Percentiles rank a stretch among this genome's conserved stretches.
These are phyloP conservation scores for Strigamia maritima DNA, from an alignment of 2,888 invertebrate genomes.

Conservation along the genomic window DNA sequence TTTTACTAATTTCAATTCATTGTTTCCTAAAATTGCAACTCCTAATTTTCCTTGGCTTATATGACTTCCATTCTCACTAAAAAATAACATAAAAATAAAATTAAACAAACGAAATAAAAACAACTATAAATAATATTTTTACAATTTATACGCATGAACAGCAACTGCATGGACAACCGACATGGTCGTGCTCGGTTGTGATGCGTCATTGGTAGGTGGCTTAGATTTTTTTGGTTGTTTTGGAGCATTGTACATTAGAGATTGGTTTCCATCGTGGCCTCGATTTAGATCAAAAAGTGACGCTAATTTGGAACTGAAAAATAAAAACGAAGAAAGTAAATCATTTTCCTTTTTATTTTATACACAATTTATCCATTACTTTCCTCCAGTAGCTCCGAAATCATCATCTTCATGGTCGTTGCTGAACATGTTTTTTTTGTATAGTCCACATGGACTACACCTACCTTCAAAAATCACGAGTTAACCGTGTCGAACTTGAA, in stretches of 20 bases:
- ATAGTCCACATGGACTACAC: no score
- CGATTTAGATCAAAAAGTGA: not conserved
- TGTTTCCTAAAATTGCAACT: slow-evolving; percentile 2
- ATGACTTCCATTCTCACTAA: not conserved
- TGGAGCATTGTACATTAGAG: slow-evolving; percentile 32
- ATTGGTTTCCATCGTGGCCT: slow-evolving; percentile 26
- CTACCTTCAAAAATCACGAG: no score
- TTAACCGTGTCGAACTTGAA: no score
- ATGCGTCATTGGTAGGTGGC: not conserved
- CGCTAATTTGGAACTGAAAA: slow-evolving; percentile 36
- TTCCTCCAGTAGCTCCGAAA: no score
- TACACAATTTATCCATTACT: no score
- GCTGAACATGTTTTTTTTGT: no score
- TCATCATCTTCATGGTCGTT: no score
- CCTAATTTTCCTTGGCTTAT: slow-evolving; percentile 1
- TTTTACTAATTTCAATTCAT: not conserved
- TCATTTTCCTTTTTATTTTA: no score
- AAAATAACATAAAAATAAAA: not conserved
- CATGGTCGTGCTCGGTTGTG: not conserved
- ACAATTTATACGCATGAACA: slow-evolving; percentile 25
- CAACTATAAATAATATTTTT: not conserved
- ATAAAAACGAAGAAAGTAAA: not conserved
- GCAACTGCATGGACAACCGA: slow-evolving; percentile 24
- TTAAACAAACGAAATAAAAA: not conserved
- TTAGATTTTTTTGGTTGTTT: slow-evolving; percentile 19